Percentiles rank a stretch among this genome's conserved stretches.
These are phyloP conservation scores for Huso huso DNA, from an alignment of 2,797 vertebrate species.

Conservation along the genomic window DNA sequence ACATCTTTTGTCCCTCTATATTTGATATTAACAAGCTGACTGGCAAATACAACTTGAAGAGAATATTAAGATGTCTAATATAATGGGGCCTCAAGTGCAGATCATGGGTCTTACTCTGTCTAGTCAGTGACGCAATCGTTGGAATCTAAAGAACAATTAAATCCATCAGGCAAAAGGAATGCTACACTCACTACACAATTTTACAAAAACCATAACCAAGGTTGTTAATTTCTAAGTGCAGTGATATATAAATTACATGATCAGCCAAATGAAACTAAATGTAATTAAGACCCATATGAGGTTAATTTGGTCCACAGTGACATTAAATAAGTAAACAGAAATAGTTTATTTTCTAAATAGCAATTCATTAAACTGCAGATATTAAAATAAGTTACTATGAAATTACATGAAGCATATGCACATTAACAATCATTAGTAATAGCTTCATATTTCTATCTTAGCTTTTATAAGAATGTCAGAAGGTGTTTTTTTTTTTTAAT, in stretches of 20 bases:
- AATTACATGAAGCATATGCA: constrained; percentile 92
- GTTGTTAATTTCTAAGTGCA: constrained; percentile 69
- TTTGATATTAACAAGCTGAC: background rate
- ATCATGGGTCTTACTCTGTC: background rate
- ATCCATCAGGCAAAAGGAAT: background rate
- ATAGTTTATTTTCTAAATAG: constrained; percentile 93
- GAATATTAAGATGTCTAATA: constrained; percentile 46
- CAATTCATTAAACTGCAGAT: constrained; percentile 97
- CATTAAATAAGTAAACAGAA: constrained; percentile 93
- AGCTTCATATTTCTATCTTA: constrained; percentile 74
- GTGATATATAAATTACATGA: constrained; percentile 77
- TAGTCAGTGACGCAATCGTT: no score
- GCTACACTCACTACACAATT: constrained; percentile 28
- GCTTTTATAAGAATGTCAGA: constrained; percentile 68
- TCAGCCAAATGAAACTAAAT: constrained; percentile 91
- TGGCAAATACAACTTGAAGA: constrained; percentile 19
- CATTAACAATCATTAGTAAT: constrained; percentile 80
- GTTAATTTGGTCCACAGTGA: constrained; percentile 98
- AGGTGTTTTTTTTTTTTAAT: constrained; percentile 64
- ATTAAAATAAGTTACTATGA: constrained; percentile 88
- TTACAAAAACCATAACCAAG: constrained; percentile 49
- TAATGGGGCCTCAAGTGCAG: constrained; percentile 46
- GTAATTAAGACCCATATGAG: constrained; percentile 96
- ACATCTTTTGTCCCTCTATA: background rate
- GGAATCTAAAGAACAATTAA: background rate